Conservation (phyloP, 2,797 vertebrate genomes). For the Epinephelus malabaricus region DNA sequence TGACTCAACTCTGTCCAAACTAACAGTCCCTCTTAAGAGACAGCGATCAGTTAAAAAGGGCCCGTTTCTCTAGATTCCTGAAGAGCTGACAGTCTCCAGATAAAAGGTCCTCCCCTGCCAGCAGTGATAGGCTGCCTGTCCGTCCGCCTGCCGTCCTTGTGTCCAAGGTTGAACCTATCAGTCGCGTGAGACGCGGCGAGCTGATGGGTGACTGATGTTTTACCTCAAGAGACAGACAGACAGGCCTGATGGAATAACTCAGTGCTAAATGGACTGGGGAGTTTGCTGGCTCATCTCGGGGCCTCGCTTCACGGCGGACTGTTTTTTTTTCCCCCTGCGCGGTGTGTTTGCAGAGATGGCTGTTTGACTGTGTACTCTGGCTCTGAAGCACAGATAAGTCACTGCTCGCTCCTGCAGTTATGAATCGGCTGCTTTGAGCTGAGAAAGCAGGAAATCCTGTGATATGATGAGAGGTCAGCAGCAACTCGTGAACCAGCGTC, state of each 20-base stretch:
- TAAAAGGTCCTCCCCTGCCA: conserved; percentile 13
- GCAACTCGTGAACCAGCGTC: neutral
- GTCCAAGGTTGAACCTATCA: conserved; percentile 20
- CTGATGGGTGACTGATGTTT: conserved; percentile 38
- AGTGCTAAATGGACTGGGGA: conserved; percentile 4
- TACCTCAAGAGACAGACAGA: conserved; percentile 3
- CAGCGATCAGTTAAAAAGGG: neutral
- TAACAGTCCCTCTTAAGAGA: neutral
- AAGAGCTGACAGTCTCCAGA: conserved; percentile 12
- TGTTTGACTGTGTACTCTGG: conserved; percentile 12
- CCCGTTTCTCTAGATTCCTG: neutral
- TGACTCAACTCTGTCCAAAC: neutral
- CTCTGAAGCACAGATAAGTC: conserved; percentile 19
- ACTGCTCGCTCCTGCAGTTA: neutral
- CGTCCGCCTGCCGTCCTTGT: neutral
- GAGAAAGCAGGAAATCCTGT: conserved; percentile 33
- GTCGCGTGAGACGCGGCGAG: neutral
- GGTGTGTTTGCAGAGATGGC: neutral
- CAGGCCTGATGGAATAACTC: conserved; percentile 22
- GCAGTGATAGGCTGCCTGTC: conserved; percentile 1
- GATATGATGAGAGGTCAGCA: neutral
- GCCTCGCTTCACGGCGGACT: neutral
- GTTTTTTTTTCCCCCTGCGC: conserved; percentile 6
- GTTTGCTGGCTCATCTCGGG: conserved; percentile 25
- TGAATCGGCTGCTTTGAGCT: conserved; percentile 13